Evolutionary conservation across 2,888 invertebrate genomes (phyloP).

Genomic region (Volucella bombylans): DNA sequence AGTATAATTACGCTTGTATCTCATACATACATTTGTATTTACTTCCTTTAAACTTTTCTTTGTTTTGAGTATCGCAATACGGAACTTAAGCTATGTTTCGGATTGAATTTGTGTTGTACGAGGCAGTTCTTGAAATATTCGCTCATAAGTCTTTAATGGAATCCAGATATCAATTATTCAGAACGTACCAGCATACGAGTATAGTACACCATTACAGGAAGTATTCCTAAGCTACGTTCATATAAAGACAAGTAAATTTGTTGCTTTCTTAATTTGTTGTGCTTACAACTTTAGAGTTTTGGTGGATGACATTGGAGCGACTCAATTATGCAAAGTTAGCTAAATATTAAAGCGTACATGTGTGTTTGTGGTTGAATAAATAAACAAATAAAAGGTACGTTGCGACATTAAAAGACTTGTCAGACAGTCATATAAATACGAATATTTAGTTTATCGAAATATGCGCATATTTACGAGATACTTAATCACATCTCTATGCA

Average conservation of each 20-base stretch:
- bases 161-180: constrained; percentile 42
- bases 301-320: constrained; percentile 45
- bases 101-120: neutral
- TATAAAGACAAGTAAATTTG: constrained; percentile 9
- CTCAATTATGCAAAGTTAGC: constrained; percentile 26
- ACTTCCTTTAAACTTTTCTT: neutral
- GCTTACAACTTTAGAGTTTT: constrained; percentile 1
- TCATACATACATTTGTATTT: neutral
- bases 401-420: constrained; percentile 1
- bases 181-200: neutral
- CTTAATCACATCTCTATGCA: constrained; percentile 4
- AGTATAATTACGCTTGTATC: neutral
- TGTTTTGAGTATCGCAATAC: constrained; percentile 7
- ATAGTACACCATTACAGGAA: constrained; percentile 39
- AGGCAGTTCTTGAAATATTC: neutral
- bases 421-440: constrained; percentile 8
- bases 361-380: constrained; percentile 34
- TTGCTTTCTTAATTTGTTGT: constrained; percentile 17
- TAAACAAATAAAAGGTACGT: neutral
- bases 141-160: constrained; percentile 19
- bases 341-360: constrained; percentile 36
- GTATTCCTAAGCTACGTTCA: constrained; percentile 29
- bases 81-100: constrained; percentile 2
- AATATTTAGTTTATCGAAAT: constrained; percentile 12
- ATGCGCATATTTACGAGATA: constrained; percentile 17